These are phyloP conservation scores for Brachyistius frenatus DNA, from an alignment of 2,113 vertebrate species.

Conservation along the genomic window DNA sequence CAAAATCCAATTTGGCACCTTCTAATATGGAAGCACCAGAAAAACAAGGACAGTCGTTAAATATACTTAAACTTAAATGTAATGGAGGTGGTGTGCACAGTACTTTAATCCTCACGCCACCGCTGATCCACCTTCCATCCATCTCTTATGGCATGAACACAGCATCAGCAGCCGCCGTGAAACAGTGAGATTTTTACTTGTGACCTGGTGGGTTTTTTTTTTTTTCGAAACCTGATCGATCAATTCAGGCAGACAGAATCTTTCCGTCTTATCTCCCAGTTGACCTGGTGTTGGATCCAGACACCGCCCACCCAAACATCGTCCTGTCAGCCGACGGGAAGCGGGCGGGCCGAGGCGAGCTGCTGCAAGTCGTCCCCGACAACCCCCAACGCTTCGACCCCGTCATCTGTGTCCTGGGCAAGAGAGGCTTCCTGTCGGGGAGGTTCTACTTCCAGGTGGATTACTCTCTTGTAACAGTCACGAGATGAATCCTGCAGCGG, in stretches of 20 bases:
- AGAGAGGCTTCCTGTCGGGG: conserved; percentile 76
- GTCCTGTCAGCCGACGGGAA: conserved; percentile 72
- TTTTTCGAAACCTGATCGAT: neutral
- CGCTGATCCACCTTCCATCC: no score
- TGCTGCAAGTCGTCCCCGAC: conserved; percentile 70
- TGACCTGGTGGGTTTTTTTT: no score
- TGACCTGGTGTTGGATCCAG: conserved; percentile 70
- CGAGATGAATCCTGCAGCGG: neutral
- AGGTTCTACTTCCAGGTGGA: conserved; percentile 80
- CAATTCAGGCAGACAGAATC: neutral
- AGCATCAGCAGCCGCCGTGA: no score
- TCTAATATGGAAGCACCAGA: no score
- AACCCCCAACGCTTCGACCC: conserved; percentile 78
- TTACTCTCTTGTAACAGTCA: neutral
- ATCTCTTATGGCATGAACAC: no score
- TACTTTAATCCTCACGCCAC: no score
- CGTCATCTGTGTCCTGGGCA: conserved; percentile 80
- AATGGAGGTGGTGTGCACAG: no score
- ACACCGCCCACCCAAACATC: conserved; percentile 78
- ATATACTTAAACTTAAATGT: no score
- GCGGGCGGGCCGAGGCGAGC: conserved; percentile 70
- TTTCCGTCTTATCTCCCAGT: conserved; percentile 42
- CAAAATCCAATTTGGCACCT: no score
- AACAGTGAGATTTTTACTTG: no score
- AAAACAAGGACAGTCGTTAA: no score